A percentile compares a stretch with the other conserved stretches of the same genome.
These are phyloP conservation scores for Microctenopoma stevenorrisi DNA, from an alignment of 2,797 vertebrate genomes.

Conservation along the genomic window DNA sequence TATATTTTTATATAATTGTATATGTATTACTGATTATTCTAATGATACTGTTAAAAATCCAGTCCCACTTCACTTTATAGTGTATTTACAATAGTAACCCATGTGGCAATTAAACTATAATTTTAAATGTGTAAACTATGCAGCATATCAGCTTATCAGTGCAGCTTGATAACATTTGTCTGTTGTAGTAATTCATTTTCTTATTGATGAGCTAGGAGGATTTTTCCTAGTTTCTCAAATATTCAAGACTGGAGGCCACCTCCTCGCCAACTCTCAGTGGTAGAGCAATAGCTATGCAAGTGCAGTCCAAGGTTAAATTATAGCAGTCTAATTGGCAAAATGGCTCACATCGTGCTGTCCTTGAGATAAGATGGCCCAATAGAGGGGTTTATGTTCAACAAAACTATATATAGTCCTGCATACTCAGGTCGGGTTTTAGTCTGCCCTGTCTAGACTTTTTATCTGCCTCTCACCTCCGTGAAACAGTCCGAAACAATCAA, in stretches of 20 bases:
- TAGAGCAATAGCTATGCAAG: constrained; percentile 80
- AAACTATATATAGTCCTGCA: constrained; percentile 65
- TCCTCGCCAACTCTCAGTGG: constrained; percentile 59
- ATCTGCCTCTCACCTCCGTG: constrained; percentile 20
- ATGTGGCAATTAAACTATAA: neutral
- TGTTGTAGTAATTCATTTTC: constrained; percentile 19
- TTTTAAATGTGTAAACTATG: constrained; percentile 17
- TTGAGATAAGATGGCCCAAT: constrained; percentile 81
- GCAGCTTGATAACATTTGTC: constrained; percentile 29
- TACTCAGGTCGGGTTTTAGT: constrained; percentile 54
- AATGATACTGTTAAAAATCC: neutral
- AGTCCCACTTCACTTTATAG: neutral
- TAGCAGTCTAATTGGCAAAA: constrained; percentile 75
- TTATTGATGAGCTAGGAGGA: constrained; percentile 30
- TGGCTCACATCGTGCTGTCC: constrained; percentile 78
- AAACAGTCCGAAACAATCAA: constrained; percentile 10
- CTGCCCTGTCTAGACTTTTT: constrained; percentile 19
- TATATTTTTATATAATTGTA: no score
- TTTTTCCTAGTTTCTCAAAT: constrained; percentile 44
- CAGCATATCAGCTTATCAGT: constrained; percentile 18
- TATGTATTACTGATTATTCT: constrained; percentile 1
- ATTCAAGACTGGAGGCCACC: constrained; percentile 64
- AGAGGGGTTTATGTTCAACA: constrained; percentile 68
- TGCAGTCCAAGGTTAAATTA: constrained; percentile 80
- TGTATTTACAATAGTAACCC: neutral